Conservation (phyloP, 2,797 vertebrate genomes). For the Notoglanidium macrostoma region DNA sequence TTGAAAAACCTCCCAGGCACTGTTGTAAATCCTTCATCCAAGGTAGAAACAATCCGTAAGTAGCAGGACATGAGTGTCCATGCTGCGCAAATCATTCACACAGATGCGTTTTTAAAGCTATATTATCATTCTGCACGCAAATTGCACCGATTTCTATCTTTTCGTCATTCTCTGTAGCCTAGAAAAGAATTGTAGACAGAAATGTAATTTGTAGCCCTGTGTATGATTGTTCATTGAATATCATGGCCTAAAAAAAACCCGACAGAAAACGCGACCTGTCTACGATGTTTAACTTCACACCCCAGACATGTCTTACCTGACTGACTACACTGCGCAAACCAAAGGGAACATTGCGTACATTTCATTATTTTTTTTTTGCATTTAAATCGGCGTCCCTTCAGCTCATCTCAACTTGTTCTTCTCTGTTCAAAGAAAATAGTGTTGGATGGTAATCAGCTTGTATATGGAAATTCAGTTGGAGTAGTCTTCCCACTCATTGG, state of each 20-base stretch:
- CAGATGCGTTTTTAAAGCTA: neutral
- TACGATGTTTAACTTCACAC: neutral
- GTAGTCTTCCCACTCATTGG: neutral
- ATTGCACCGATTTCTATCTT: neutral
- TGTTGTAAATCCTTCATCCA: neutral
- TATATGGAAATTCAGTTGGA: neutral
- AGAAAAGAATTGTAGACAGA: neutral
- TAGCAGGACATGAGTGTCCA: neutral
- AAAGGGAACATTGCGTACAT: neutral
- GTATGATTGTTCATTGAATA: neutral
- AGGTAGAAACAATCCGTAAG: neutral
- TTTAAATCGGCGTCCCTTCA: neutral
- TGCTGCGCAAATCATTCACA: neutral
- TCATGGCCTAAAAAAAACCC: no score
- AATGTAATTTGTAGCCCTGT: neutral
- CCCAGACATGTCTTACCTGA: neutral
- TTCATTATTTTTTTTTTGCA: neutral
- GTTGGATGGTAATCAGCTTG: neutral
- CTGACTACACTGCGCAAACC: neutral
- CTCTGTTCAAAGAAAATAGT: neutral
- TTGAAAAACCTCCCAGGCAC: neutral
- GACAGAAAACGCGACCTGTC: neutral
- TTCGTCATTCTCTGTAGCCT: neutral
- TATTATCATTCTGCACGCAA: neutral
- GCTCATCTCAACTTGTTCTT: neutral